phyloP scores from a whole-genome alignment of 2,113 vertebrate genomes.

The Irena cyanogastra region DNA sequence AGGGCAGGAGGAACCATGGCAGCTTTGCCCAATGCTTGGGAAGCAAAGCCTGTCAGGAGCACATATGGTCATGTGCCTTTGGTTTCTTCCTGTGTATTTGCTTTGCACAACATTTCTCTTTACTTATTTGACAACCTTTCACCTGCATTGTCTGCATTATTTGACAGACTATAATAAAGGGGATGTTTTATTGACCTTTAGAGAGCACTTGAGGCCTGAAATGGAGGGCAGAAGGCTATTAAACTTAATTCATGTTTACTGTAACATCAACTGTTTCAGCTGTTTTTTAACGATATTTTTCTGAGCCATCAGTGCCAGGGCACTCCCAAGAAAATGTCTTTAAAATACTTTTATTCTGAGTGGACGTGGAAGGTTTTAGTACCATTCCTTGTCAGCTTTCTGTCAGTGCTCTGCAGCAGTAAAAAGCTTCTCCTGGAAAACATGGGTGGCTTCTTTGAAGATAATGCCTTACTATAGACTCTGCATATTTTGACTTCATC shows the following conservation, averaged over 20 bases:
- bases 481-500: not conserved
- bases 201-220: constrained; percentile 2
- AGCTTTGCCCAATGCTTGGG: rapidly evolving
- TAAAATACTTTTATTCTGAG: not conserved
- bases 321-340: not conserved
- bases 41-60: not conserved
- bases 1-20: not conserved
- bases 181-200: constrained; percentile 19
- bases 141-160: constrained; percentile 13
- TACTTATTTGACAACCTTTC: constrained; percentile 16
- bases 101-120: not conserved
- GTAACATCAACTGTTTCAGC: not conserved
- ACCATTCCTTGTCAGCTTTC: not conserved
- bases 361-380: not conserved
- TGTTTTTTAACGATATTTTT: not conserved
- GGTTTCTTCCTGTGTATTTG: not conserved
- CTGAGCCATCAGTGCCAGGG: not conserved
- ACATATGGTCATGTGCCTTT: not conserved
- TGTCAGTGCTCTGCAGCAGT: not conserved
- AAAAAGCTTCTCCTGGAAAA: not conserved
- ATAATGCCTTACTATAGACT: not conserved
- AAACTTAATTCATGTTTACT: constrained; percentile 21
- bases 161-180: constrained; percentile 9
- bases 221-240: not conserved
- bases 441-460: not conserved